Evolutionary conservation across 2,113 vertebrate genomes (phyloP).

Genomic region (Peucedramus taeniatus): DNA sequence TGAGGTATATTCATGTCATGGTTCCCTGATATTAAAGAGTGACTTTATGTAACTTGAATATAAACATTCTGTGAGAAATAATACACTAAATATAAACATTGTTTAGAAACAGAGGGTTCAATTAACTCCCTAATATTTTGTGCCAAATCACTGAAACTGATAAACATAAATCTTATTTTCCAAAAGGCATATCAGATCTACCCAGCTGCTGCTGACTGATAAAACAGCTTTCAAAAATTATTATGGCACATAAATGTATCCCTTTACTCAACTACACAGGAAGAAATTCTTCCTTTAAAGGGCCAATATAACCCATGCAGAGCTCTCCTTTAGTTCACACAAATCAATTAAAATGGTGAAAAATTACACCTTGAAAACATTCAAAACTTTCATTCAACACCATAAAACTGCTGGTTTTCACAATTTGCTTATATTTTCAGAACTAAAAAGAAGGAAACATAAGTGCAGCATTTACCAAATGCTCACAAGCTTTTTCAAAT

Average conservation of each 20-base stretch:
- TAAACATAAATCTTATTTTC: not conserved
- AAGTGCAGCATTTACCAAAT: not conserved
- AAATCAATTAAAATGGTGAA: not conserved
- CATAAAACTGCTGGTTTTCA: not conserved
- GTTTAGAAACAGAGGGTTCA: not conserved
- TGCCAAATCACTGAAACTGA: not conserved
- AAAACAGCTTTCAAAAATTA: not conserved
- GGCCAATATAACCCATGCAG: not conserved
- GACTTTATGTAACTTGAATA: not conserved
- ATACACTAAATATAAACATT: not conserved
- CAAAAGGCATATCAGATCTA: not conserved
- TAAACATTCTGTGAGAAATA: not conserved
- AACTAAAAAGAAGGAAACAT: not conserved
- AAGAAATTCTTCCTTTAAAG: not conserved
- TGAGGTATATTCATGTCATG: not conserved
- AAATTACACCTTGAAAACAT: not conserved
- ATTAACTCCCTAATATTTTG: not conserved
- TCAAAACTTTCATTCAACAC: not conserved
- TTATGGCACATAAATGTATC: not conserved
- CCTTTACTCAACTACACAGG: not conserved
- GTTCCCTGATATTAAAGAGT: not conserved
- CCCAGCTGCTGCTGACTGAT: not conserved
- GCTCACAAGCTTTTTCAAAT: not conserved
- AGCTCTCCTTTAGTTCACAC: not conserved
- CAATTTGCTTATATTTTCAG: not conserved